Conservation (phyloP, 1,140 invertebrate species). For the Neuroterus valhalla region DNA sequence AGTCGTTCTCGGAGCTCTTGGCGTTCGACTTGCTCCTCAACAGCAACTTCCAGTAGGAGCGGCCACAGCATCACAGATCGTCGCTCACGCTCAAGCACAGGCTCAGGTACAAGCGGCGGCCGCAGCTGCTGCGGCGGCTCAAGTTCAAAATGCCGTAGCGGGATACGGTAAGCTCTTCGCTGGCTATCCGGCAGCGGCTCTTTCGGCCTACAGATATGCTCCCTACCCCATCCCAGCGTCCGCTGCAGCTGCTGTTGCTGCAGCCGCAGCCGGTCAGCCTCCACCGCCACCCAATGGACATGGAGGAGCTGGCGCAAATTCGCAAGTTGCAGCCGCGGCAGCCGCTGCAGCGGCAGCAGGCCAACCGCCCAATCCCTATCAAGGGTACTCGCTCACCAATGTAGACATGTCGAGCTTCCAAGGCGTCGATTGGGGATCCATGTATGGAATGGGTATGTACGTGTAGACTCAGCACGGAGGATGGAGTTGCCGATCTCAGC, state of each 20-base stretch:
- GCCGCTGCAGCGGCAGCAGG: conserved; percentile 77
- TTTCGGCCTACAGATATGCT: conserved; percentile 84
- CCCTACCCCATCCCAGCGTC: conserved; percentile 81
- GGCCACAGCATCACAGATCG: conserved; percentile 73
- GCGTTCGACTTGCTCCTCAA: conserved; percentile 79
- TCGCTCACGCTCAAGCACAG: conserved; percentile 75
- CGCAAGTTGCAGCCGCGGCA: conserved; percentile 73
- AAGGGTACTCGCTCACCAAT: conserved; percentile 89
- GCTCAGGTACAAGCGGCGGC: conserved; percentile 77
- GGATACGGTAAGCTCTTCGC: conserved; percentile 84
- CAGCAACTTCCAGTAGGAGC: conserved; percentile 75
- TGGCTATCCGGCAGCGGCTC: conserved; percentile 70
- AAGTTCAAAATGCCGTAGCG: conserved; percentile 78
- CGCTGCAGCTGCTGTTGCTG: conserved; percentile 74
- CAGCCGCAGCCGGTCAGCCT: conserved; percentile 74
- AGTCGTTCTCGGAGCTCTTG: conserved; percentile 81
- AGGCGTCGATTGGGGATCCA: conserved; percentile 90
- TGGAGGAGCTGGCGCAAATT: conserved; percentile 64
- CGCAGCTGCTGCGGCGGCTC: conserved; percentile 78
- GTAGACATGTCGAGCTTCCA: conserved; percentile 94
- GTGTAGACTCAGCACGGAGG: conserved; percentile 75
- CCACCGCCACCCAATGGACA: conserved; percentile 73
- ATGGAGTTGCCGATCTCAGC: conserved; percentile 21
- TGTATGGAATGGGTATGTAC: conserved; percentile 94
- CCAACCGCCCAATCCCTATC: conserved; percentile 82